phyloP scores from a whole-genome alignment of 2,888 invertebrate species.

The Drosophila cracens region DNA sequence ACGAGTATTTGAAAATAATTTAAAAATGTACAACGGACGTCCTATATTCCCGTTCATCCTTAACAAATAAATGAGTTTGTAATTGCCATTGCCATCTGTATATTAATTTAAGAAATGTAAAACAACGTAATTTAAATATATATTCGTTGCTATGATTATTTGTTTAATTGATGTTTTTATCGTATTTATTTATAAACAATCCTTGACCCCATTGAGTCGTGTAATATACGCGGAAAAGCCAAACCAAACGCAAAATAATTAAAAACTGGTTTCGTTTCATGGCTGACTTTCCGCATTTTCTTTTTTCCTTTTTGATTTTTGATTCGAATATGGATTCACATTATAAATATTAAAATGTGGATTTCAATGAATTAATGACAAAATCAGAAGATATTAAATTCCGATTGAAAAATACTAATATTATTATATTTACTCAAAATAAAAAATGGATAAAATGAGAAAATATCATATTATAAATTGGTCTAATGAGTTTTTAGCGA shows the following conservation, averaged over 20 bases:
- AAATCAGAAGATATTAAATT: background rate
- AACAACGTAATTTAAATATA: background rate
- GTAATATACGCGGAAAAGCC: constrained; percentile 32
- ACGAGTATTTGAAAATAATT: background rate
- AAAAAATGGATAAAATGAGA: background rate
- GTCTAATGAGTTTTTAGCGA: constrained; percentile 3
- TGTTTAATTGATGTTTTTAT: background rate
- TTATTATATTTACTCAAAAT: background rate
- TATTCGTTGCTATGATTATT: background rate
- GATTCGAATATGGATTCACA: too few species aligned
- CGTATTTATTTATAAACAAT: constrained; percentile 72
- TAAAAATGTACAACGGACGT: too few species aligned
- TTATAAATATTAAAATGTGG: background rate
- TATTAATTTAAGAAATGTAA: background rate
- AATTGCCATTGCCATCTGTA: background rate
- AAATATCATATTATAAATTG: background rate
- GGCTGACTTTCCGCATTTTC: background rate
- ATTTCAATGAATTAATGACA: background rate
- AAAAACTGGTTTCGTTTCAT: constrained; percentile 19
- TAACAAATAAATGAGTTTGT: background rate
- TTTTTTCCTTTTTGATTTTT: background rate
- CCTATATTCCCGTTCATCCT: background rate
- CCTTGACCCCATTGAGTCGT: constrained; percentile 54
- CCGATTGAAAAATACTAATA: background rate
- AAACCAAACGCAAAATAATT: constrained; percentile 10